phyloP scores from a whole-genome alignment of 2,113 vertebrate species.

The Illadopsis cleaveri region DNA sequence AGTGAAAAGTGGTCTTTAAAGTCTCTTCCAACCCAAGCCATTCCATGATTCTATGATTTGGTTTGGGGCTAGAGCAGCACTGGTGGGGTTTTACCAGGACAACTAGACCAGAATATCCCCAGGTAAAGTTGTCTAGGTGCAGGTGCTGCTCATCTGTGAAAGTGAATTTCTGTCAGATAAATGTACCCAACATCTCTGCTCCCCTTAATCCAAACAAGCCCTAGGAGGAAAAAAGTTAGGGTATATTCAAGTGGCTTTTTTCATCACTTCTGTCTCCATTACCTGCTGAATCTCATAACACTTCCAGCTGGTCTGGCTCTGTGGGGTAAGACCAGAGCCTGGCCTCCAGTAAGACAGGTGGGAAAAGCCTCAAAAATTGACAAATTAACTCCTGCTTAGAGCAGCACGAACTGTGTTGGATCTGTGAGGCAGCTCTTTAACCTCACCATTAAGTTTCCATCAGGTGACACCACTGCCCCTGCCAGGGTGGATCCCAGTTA shows the following conservation, averaged over 20 bases:
- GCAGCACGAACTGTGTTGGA: fast-evolving
- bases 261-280: not conserved
- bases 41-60: too few species aligned
- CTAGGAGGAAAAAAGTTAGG: not conserved
- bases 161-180: not conserved
- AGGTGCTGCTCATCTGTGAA: not conserved
- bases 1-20: not conserved
- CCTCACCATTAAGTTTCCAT: not conserved
- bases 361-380: not conserved
- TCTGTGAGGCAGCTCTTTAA: not conserved
- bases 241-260: not conserved
- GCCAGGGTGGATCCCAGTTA: not conserved
- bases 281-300: not conserved
- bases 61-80: not conserved
- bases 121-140: not conserved
- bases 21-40: not conserved
- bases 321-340: not conserved
- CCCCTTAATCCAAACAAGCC: not conserved
- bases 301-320: not conserved
- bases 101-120: not conserved
- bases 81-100: not conserved
- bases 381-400: not conserved
- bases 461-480: not conserved
- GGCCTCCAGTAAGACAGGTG: not conserved
- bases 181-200: not conserved